These are phyloP conservation scores for Ptiloglossa arizonensis DNA, from an alignment of 1,140 invertebrate species.

Conservation along the genomic window DNA sequence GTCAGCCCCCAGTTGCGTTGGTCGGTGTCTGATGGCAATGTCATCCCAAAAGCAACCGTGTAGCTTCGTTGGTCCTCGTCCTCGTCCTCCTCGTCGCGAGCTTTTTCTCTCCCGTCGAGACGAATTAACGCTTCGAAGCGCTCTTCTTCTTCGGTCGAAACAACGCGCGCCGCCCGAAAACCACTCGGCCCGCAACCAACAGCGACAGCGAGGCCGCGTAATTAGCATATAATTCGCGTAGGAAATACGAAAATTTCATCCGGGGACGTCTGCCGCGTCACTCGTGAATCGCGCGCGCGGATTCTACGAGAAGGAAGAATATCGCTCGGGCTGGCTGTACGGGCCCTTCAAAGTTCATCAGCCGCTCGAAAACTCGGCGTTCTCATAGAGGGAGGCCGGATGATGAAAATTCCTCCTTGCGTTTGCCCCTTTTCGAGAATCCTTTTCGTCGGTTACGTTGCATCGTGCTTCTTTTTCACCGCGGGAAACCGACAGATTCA, in stretches of 20 bases:
- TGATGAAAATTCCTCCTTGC: constrained; percentile 41
- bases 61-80: background rate
- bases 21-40: background rate
- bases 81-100: background rate
- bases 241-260: constrained; percentile 45
- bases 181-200: background rate
- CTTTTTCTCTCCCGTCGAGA: constrained; percentile 5
- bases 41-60: background rate
- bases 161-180: constrained; percentile 27
- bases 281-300: constrained; percentile 40
- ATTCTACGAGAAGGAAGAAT: constrained; percentile 32
- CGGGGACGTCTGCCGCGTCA: background rate
- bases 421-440: constrained; percentile 38
- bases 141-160: constrained; percentile 34
- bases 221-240: constrained; percentile 59
- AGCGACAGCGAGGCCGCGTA: constrained; percentile 28
- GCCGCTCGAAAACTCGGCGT: constrained; percentile 42
- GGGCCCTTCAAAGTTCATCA: constrained; percentile 51
- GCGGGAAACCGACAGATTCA: constrained; percentile 18
- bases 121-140: constrained; percentile 51
- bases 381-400: constrained; percentile 21
- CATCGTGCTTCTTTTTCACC: constrained; percentile 22
- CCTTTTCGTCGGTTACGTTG: constrained; percentile 36
- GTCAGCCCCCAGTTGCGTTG: background rate
- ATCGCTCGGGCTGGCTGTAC: constrained; percentile 8